phyloP scores from a whole-genome alignment of 2,113 vertebrate species.

The Aleadryas rufinucha region DNA sequence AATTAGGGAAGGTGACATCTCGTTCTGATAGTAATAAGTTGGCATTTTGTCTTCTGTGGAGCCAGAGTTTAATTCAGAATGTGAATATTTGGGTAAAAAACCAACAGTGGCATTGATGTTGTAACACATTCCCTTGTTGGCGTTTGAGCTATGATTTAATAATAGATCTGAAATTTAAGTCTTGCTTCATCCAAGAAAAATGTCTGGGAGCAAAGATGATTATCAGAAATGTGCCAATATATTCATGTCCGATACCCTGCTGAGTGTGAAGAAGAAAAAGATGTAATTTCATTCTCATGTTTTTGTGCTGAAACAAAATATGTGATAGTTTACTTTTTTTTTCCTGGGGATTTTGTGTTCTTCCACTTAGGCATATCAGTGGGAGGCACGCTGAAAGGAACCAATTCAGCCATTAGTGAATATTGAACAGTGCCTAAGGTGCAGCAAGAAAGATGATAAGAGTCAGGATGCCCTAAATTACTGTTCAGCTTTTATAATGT shows the following conservation, averaged over 20 bases:
- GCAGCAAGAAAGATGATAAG: background rate
- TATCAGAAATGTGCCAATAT: slow-evolving; percentile 26
- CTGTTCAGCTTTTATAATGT: background rate
- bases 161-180: slow-evolving; percentile 6
- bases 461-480: background rate
- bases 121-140: background rate
- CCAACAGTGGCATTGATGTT: background rate
- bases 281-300: background rate
- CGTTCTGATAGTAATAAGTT: background rate
- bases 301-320: slow-evolving; percentile 27
- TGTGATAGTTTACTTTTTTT: background rate
- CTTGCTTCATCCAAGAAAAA: slow-evolving; percentile 19
- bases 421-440: slow-evolving; percentile 15
- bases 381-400: background rate
- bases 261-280: slow-evolving; percentile 31
- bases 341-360: background rate
- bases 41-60: background rate
- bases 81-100: background rate
- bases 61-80: background rate
- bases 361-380: slow-evolving; percentile 7
- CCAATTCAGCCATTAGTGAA: background rate
- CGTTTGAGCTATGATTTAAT: background rate
- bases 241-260: background rate
- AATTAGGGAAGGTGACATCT: background rate
- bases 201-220: slow-evolving; percentile 8